Evolutionary conservation across 2,797 vertebrate genomes (phyloP).

Genomic region (Halcyon badia): DNA sequence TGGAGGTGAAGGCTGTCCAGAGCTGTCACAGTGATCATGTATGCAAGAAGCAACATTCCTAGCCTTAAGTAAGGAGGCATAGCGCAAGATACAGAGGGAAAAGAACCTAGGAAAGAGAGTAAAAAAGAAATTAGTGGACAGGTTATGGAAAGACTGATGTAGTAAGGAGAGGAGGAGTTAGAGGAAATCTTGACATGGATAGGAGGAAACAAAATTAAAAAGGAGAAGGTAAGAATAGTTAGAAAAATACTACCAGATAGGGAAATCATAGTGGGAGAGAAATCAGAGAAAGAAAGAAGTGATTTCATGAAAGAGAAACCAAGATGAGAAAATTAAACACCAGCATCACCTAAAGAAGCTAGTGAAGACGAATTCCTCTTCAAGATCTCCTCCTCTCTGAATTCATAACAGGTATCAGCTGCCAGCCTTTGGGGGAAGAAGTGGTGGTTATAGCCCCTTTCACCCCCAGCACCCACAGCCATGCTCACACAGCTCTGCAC

Average conservation of each 20-base stretch:
- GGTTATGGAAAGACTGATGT: neutral
- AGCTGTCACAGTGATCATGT: fast-evolving
- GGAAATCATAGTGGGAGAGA: neutral
- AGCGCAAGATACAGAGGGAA: neutral
- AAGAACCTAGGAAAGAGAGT: neutral
- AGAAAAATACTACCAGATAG: neutral
- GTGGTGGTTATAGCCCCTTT: neutral
- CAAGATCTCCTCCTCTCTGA: neutral
- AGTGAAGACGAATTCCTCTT: neutral
- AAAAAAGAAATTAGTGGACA: neutral
- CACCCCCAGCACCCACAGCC: neutral
- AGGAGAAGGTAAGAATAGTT: neutral
- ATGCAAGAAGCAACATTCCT: neutral
- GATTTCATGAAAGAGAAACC: neutral
- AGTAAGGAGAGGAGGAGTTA: neutral
- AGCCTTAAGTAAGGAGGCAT: neutral
- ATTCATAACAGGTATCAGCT: neutral
- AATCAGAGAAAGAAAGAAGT: neutral
- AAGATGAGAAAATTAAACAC: neutral
- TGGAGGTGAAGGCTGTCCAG: neutral
- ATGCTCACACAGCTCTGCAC: fast-evolving
- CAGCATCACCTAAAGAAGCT: neutral
- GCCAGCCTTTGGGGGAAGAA: neutral
- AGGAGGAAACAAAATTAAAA: neutral
- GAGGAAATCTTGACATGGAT: neutral